phyloP scores from a whole-genome alignment of 2,113 vertebrate species.

The Nyctereutes procyonoides region DNA sequence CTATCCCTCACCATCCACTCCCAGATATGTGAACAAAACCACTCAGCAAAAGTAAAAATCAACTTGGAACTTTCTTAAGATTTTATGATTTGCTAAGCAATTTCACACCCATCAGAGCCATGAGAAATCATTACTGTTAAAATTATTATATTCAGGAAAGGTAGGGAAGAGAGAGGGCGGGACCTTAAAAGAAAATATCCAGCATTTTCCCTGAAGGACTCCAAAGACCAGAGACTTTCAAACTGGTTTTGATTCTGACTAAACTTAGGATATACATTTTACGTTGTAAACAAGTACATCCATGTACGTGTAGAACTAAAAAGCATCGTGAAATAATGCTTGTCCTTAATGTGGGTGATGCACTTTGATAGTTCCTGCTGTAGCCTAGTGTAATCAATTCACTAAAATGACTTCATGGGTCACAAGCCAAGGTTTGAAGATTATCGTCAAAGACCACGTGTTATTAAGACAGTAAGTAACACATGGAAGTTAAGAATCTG shows the following conservation, averaged over 20 bases:
- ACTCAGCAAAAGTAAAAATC: not conserved
- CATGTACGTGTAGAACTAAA: fast-evolving
- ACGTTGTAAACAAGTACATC: not conserved
- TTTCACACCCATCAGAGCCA: not conserved
- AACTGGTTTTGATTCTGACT: not conserved
- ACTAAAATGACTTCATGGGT: not conserved
- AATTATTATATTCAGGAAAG: not conserved
- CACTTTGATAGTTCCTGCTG: not conserved
- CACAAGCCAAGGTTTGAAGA: not conserved
- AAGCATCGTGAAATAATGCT: not conserved
- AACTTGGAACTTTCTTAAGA: not conserved
- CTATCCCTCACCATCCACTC: too few species aligned
- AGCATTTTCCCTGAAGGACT: not conserved
- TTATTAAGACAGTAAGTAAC: not conserved
- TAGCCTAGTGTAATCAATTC: not conserved
- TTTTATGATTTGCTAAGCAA: not conserved
- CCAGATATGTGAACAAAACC: not conserved
- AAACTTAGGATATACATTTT: not conserved
- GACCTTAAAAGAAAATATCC: not conserved
- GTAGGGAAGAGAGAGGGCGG: not conserved
- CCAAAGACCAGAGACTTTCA: not conserved
- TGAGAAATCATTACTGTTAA: not conserved
- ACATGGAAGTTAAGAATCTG: not conserved
- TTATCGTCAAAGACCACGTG: not conserved
- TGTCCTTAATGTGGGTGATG: not conserved